A percentile compares a stretch with the other conserved stretches of the same genome.
Conservation (phyloP, 2,113 vertebrate genomes). For the Oophaga pumilio region DNA sequence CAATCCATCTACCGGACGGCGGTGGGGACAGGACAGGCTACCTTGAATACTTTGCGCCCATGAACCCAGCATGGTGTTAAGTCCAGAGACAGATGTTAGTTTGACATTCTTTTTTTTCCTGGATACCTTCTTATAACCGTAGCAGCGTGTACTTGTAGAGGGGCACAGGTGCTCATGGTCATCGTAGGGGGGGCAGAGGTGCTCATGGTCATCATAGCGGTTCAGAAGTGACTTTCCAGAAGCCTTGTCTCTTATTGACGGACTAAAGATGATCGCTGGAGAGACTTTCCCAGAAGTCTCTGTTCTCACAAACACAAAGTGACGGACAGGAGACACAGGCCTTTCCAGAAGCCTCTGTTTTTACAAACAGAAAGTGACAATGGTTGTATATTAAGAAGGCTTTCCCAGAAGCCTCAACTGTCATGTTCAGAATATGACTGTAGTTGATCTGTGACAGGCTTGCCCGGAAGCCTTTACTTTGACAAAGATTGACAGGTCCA, state of each 20-base stretch:
- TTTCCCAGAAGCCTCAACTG: constrained; percentile 54
- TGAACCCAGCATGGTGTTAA: constrained; percentile 55
- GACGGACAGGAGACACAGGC: constrained; percentile 51
- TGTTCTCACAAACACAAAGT: constrained; percentile 48
- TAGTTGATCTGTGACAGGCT: constrained; percentile 49
- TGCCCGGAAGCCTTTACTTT: constrained; percentile 55
- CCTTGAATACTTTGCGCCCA: constrained; percentile 31
- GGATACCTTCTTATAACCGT: neutral
- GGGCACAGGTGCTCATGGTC: no score
- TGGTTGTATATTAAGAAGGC: constrained; percentile 38
- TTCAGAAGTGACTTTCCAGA: constrained; percentile 50
- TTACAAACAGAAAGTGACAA: constrained; percentile 44
- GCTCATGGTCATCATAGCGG: constrained; percentile 10
- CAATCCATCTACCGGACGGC: neutral
- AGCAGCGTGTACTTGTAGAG: neutral
- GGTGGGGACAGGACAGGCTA: constrained; percentile 6
- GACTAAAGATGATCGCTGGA: constrained; percentile 32
- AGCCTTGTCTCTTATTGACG: constrained; percentile 51
- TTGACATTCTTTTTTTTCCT: neutral
- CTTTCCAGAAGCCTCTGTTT: constrained; percentile 55
- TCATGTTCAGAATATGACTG: constrained; percentile 34
- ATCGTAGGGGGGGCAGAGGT: neutral
- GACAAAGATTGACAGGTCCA: constrained; percentile 42
- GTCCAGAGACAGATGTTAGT: constrained; percentile 3
- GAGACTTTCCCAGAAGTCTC: constrained; percentile 58